These are phyloP conservation scores for Australoheros scitulus DNA, from an alignment of 2,113 vertebrate species.

Conservation along the genomic window DNA sequence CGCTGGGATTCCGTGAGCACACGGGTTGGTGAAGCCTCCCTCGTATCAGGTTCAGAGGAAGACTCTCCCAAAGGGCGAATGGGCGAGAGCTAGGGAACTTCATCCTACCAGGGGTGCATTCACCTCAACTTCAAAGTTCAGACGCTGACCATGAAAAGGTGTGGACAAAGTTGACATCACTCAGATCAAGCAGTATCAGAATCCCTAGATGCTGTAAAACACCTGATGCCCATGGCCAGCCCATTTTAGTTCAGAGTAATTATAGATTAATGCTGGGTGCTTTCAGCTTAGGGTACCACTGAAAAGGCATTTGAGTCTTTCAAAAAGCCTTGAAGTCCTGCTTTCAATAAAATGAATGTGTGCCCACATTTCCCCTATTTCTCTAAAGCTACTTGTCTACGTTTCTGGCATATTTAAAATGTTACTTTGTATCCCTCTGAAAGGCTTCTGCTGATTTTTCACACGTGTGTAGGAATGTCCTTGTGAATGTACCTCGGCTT, in stretches of 20 bases:
- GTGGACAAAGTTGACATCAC: slow-evolving; percentile 4
- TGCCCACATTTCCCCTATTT: background rate
- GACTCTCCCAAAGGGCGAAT: slow-evolving; percentile 49
- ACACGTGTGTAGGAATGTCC: slow-evolving; percentile 68
- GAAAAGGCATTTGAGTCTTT: background rate
- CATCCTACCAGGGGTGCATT: slow-evolving; percentile 23
- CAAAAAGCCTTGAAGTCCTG: background rate
- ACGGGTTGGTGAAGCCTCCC: slow-evolving; percentile 39
- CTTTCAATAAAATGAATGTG: background rate
- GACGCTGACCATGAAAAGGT: background rate
- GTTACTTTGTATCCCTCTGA: background rate
- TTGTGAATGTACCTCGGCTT: slow-evolving; percentile 48
- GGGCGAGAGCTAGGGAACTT: slow-evolving; percentile 47
- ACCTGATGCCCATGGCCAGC: background rate
- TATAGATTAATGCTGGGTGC: slow-evolving; percentile 7
- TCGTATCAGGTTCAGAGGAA: slow-evolving; percentile 43
- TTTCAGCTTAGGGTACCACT: background rate
- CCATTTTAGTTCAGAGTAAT: slow-evolving; percentile 10
- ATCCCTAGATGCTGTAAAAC: background rate
- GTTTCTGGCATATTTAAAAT: slow-evolving; percentile 36
- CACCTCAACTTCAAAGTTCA: background rate
- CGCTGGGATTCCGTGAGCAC: slow-evolving; percentile 51
- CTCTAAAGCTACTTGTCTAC: background rate
- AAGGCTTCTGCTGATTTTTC: slow-evolving; percentile 30
- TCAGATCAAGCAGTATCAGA: background rate